Percentiles rank a stretch among this genome's conserved stretches.
Evolutionary conservation across 2,888 invertebrate species (phyloP).

Genomic region (Theodoxus fluviatilis): DNA sequence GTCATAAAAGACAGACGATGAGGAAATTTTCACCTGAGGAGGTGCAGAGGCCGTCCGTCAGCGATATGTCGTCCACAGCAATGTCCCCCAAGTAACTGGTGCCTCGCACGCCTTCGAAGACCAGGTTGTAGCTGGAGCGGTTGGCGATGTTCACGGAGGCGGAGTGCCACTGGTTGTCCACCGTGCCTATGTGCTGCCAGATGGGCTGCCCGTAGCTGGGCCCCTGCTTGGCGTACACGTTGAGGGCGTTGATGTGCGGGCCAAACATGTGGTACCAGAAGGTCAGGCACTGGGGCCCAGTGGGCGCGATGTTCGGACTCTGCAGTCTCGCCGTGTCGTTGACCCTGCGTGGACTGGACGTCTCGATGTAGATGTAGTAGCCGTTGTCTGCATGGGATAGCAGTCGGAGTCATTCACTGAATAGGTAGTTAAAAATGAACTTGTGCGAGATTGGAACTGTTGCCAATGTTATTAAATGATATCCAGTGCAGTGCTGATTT

Average conservation of each 20-base stretch:
- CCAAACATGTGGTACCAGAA: constrained; percentile 64
- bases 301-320: constrained; percentile 34
- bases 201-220: constrained; percentile 36
- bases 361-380: constrained; percentile 52
- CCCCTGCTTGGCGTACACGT: constrained; percentile 44
- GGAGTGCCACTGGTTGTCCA: constrained; percentile 50
- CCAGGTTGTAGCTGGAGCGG: constrained; percentile 42
- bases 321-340: constrained; percentile 45
- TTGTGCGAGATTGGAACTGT: too few species aligned
- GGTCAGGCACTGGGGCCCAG: too few species aligned
- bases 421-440: too few species aligned
- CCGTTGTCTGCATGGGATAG: constrained; percentile 53
- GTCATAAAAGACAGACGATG: not conserved
- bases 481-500: too few species aligned
- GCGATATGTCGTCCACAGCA: constrained; percentile 47
- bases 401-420: too few species aligned
- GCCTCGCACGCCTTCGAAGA: constrained; percentile 55
- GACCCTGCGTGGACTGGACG: constrained; percentile 44
- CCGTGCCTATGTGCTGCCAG: constrained; percentile 50
- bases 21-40: constrained; percentile 20
- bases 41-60: constrained; percentile 42
- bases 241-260: constrained; percentile 45
- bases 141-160: constrained; percentile 41
- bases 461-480: too few species aligned
- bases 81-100: constrained; percentile 45